phyloP scores from a whole-genome alignment of 1,140 invertebrate species.

The Gonioctena quinquepunctata region DNA sequence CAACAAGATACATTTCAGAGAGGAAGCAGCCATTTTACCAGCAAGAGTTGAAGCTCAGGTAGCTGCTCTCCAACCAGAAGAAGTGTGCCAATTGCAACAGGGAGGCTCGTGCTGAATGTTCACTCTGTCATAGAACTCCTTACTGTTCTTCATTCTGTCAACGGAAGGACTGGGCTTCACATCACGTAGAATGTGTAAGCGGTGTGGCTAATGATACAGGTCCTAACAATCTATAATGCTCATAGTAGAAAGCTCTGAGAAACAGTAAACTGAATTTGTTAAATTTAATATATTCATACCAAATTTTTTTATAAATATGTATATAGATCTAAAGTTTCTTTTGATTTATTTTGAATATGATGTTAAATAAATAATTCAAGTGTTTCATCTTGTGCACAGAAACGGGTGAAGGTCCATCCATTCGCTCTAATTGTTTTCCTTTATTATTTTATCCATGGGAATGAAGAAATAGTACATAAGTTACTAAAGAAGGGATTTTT shows the following conservation, averaged over 20 bases:
- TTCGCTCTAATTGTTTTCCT: no score
- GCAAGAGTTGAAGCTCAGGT: constrained; percentile 66
- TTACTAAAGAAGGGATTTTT: no score
- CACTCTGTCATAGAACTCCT: constrained; percentile 78
- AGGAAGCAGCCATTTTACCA: constrained; percentile 70
- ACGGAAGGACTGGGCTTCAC: constrained; percentile 82
- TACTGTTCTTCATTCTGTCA: constrained; percentile 89
- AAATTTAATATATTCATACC: neutral
- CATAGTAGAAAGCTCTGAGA: constrained; percentile 63
- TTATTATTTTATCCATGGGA: no score
- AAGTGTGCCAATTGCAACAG: constrained; percentile 86
- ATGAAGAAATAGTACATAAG: no score
- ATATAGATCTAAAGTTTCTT: neutral
- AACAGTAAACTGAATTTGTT: constrained; percentile 40
- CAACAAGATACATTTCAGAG: constrained; percentile 68
- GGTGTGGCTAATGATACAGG: constrained; percentile 59
- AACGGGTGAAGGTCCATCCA: no score
- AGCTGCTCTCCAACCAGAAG: constrained; percentile 53
- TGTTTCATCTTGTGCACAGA: no score
- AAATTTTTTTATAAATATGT: constrained; percentile 14
- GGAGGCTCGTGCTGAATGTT: constrained; percentile 83
- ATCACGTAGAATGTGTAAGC: constrained; percentile 82
- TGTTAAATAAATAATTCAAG: no score
- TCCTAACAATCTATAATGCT: constrained; percentile 69
- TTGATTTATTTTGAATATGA: no score